Percentiles rank a stretch among this genome's conserved stretches.
These are phyloP conservation scores for Peucedramus taeniatus DNA, from an alignment of 2,113 vertebrate genomes.

Conservation along the genomic window DNA sequence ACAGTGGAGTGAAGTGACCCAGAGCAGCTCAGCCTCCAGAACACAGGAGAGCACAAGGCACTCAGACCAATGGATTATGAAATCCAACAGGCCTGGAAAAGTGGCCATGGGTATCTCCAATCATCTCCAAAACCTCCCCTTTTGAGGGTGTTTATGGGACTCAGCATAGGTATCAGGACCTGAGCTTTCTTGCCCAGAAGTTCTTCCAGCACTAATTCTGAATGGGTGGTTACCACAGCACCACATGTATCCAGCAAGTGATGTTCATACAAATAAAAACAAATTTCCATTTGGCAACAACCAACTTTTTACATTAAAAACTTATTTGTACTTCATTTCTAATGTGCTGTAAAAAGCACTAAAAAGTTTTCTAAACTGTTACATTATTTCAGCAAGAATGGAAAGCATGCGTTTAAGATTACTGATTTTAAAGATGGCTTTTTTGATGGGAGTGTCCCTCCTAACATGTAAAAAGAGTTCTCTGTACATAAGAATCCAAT, in stretches of 20 bases:
- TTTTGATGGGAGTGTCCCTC: background rate
- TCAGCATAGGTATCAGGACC: background rate
- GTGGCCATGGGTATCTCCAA: background rate
- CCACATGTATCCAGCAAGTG: background rate
- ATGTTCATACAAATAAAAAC: background rate
- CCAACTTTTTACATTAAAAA: background rate
- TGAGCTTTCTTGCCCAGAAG: background rate
- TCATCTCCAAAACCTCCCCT: background rate
- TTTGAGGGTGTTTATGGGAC: background rate
- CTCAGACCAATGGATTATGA: no score
- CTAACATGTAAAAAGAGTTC: background rate
- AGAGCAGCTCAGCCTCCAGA: background rate
- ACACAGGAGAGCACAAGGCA: background rate
- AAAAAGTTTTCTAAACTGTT: constrained; percentile 2
- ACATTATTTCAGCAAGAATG: constrained; percentile 11
- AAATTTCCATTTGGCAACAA: background rate
- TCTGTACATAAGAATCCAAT: background rate
- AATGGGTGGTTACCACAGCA: background rate
- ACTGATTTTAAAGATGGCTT: background rate
- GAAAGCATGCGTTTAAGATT: background rate
- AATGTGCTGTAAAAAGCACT: background rate
- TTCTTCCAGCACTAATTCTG: background rate
- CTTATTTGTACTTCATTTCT: background rate
- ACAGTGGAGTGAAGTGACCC: fast-evolving
- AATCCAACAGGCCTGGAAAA: background rate